These are phyloP conservation scores for Rhizomys pruinosus DNA, from an alignment of 2,113 vertebrate genomes.

Conservation along the genomic window DNA sequence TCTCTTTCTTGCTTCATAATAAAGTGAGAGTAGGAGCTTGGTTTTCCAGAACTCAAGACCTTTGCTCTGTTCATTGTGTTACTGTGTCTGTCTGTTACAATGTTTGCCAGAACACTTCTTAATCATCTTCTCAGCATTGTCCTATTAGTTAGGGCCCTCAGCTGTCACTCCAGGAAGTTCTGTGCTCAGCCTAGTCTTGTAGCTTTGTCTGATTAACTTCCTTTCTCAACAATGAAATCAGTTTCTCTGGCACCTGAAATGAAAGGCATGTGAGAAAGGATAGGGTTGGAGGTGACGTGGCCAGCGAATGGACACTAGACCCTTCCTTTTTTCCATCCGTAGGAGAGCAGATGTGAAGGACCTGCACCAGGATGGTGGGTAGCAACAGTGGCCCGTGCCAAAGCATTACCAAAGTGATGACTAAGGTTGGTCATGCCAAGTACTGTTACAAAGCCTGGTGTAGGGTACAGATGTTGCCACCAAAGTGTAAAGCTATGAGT, in stretches of 20 bases:
- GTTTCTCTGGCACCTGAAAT: slow-evolving; percentile 62
- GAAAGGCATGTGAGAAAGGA: slow-evolving; percentile 59
- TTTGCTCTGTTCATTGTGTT: slow-evolving; percentile 69
- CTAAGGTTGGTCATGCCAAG: slow-evolving; percentile 79
- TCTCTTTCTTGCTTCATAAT: slow-evolving; percentile 57
- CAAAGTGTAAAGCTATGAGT: slow-evolving; percentile 30
- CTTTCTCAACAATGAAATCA: slow-evolving; percentile 54
- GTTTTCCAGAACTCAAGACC: slow-evolving; percentile 51
- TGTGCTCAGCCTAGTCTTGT: slow-evolving; percentile 44
- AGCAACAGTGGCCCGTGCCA: slow-evolving; percentile 80
- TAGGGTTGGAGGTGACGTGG: slow-evolving; percentile 78
- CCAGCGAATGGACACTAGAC: slow-evolving; percentile 79
- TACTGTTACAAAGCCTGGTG: slow-evolving; percentile 76
- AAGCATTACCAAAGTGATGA: slow-evolving; percentile 79
- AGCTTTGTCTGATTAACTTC: slow-evolving; percentile 64
- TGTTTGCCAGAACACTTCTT: slow-evolving; percentile 66
- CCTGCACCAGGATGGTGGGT: slow-evolving; percentile 81
- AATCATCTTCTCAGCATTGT: slow-evolving; percentile 43
- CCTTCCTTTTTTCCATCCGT: slow-evolving; percentile 81
- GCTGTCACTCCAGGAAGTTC: slow-evolving; percentile 18
- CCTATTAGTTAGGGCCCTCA: slow-evolving; percentile 49
- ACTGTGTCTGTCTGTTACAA: slow-evolving; percentile 67
- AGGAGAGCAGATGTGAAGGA: slow-evolving; percentile 81
- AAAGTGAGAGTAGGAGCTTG: slow-evolving; percentile 60
- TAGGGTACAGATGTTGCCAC: slow-evolving; percentile 59